Conservation (phyloP, 2,797 vertebrate species). For the Loris lydekkerianus region DNA sequence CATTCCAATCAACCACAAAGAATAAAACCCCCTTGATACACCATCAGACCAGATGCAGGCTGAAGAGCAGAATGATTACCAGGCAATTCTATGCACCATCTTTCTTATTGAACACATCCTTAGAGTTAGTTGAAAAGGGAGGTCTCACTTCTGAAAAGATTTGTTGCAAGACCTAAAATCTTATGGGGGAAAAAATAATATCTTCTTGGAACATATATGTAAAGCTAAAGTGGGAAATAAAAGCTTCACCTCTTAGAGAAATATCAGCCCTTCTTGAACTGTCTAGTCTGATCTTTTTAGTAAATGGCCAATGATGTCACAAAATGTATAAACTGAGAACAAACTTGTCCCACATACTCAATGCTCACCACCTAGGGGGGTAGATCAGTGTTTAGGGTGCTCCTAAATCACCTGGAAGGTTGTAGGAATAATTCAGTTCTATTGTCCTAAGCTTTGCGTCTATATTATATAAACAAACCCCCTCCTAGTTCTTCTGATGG, state of each 20-base stretch:
- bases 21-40: neutral
- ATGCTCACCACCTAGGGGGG: neutral
- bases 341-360: neutral
- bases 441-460: neutral
- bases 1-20: neutral
- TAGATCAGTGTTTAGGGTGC: no score
- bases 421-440: neutral
- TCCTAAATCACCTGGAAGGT: neutral
- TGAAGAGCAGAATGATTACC: slow-evolving; percentile 19
- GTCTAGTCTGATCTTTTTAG: neutral
- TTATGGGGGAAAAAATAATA: neutral
- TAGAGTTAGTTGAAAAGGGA: neutral
- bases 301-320: neutral
- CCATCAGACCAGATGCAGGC: neutral
- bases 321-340: neutral
- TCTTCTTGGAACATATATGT: neutral
- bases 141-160: slow-evolving; percentile 7
- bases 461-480: neutral
- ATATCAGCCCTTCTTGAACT: neutral
- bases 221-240: neutral
- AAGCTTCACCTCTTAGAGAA: neutral
- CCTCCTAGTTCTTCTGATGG: neutral
- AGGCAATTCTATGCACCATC: neutral
- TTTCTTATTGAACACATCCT: neutral
- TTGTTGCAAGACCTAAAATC: neutral